These are phyloP conservation scores for Chromobotia macracanthus DNA, from an alignment of 2,797 vertebrate species.

Conservation along the genomic window DNA sequence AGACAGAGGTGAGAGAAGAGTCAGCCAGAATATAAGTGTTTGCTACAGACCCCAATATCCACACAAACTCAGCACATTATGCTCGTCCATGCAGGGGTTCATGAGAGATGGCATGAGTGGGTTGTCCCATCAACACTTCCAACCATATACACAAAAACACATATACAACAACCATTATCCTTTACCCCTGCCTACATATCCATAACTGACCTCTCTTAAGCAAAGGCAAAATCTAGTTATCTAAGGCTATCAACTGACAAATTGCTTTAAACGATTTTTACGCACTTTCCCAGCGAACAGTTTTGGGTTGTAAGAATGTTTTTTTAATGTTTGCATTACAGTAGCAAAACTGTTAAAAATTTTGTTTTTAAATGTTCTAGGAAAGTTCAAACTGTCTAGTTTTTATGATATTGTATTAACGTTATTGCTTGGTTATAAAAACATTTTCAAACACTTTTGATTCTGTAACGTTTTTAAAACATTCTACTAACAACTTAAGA, in stretches of 20 bases:
- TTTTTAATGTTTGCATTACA: too few species aligned
- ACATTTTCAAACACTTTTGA: too few species aligned
- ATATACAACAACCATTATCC: slow-evolving; percentile 28
- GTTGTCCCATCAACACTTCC: not conserved
- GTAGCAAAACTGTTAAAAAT: too few species aligned
- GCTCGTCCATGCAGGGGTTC: slow-evolving; percentile 2
- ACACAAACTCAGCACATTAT: slow-evolving; percentile 19
- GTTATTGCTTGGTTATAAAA: too few species aligned
- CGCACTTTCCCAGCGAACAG: too few species aligned
- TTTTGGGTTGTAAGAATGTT: too few species aligned
- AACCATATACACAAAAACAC: slow-evolving; percentile 30
- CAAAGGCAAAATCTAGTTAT: not conserved
- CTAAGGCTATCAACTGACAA: not conserved
- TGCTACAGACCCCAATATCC: slow-evolving; percentile 29
- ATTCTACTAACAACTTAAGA: too few species aligned
- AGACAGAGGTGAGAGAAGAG: slow-evolving; percentile 53
- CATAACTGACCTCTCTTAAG: slow-evolving; percentile 16
- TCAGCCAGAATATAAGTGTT: slow-evolving; percentile 44
- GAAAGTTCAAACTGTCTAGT: too few species aligned
- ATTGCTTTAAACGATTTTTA: slow-evolving; percentile 15
- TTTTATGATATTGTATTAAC: too few species aligned
- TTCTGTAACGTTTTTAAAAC: too few species aligned
- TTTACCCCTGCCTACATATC: not conserved
- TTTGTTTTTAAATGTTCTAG: too few species aligned
- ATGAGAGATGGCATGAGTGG: slow-evolving; percentile 15